A percentile compares a stretch with the other conserved stretches of the same genome.
phyloP scores from a whole-genome alignment of 2,888 invertebrate species.

The Idaea biselata region DNA sequence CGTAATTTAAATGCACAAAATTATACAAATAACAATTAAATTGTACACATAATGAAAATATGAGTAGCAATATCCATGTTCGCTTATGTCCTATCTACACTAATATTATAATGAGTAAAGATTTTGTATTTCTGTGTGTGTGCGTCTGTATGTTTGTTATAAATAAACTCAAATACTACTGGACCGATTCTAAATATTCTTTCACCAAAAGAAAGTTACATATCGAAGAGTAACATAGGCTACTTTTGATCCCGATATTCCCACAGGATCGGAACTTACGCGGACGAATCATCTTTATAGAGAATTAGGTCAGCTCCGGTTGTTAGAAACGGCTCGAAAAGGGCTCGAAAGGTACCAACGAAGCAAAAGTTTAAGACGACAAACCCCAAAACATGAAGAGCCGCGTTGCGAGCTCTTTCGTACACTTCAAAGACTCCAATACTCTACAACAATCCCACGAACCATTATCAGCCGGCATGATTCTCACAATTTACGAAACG shows the following conservation, averaged over 20 bases:
- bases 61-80: not conserved
- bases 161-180: no score
- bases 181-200: no score
- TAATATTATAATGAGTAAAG: no score
- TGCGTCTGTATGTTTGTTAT: no score
- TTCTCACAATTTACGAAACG: constrained; percentile 46
- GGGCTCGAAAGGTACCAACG: not conserved
- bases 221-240: no score
- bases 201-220: no score
- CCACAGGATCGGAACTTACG: no score
- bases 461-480: constrained; percentile 46
- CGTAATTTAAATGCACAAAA: not conserved
- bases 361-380: not conserved
- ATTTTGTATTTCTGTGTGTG: no score
- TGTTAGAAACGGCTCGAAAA: not conserved
- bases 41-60: not conserved
- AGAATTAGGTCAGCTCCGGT: not conserved
- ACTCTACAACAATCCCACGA: constrained; percentile 13
- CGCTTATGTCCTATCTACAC: not conserved
- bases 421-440: constrained; percentile 17
- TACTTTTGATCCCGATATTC: no score
- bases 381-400: not conserved
- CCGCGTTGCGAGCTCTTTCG: constrained; percentile 6
- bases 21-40: not conserved
- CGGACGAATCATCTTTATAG: not conserved